Percentiles rank a stretch among this genome's conserved stretches.
These are phyloP conservation scores for Nycticryphes semicollaris DNA, from an alignment of 2,113 vertebrate species.

Conservation along the genomic window DNA sequence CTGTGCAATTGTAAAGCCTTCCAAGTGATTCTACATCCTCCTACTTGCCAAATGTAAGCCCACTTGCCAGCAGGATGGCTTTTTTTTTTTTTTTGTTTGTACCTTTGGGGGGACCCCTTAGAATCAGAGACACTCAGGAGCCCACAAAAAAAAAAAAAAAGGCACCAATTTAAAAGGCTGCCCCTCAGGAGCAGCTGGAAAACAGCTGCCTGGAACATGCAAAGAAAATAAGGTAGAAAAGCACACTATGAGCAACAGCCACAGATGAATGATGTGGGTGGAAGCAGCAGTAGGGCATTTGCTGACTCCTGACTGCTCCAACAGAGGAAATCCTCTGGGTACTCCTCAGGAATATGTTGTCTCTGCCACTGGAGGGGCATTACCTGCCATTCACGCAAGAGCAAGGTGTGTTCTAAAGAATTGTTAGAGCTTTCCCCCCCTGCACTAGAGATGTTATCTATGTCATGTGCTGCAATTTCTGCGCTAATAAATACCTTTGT, in stretches of 20 bases:
- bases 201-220: neutral
- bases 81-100: neutral
- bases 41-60: neutral
- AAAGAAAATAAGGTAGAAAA: neutral
- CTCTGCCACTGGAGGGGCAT: neutral
- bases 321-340: neutral
- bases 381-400: neutral
- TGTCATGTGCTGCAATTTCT: neutral
- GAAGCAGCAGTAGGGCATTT: neutral
- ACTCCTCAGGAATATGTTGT: neutral
- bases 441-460: conserved; percentile 5
- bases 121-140: neutral
- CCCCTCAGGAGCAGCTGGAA: neutral
- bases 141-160: neutral
- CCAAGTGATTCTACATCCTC: neutral
- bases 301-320: neutral
- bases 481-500: conserved; percentile 9
- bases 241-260: neutral
- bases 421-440: neutral
- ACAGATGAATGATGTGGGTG: neutral
- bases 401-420: neutral
- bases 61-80: neutral
- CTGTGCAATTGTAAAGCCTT: neutral
- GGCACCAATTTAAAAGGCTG: neutral
- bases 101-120: neutral